A percentile compares a stretch with the other conserved stretches of the same genome.
phyloP scores from a whole-genome alignment of 2,888 invertebrate species.

The Sycophila texana region DNA sequence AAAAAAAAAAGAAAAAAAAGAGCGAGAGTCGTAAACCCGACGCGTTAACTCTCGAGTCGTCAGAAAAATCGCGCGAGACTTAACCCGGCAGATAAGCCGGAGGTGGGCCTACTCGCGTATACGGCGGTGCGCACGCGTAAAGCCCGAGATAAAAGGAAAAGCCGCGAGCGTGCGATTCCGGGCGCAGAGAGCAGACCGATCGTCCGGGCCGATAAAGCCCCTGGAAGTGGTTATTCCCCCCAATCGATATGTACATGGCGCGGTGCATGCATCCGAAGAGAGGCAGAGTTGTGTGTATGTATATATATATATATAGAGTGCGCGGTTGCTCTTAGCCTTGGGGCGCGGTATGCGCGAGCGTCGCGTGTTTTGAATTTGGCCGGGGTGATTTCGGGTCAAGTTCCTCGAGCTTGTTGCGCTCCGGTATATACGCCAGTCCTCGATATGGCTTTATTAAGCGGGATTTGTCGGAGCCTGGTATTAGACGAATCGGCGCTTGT shows the following conservation, averaged over 20 bases:
- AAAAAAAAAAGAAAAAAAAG: slow-evolving; percentile 1
- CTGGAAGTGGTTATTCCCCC: background rate
- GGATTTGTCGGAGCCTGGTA: slow-evolving; percentile 8
- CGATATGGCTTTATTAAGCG: slow-evolving; percentile 18
- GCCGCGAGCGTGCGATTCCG: no score
- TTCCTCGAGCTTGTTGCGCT: slow-evolving; percentile 1
- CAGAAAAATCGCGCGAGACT: background rate
- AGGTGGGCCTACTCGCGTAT: no score
- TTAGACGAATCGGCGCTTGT: background rate
- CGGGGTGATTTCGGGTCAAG: slow-evolving; percentile 28
- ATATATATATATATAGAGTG: no score
- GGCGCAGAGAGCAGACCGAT: background rate
- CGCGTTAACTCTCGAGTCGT: background rate
- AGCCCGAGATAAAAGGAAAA: no score
- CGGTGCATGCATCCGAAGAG: background rate
- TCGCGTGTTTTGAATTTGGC: slow-evolving; percentile 33
- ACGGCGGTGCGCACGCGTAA: no score
- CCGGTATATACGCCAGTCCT: background rate
- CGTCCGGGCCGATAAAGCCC: background rate
- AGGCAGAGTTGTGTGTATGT: no score
- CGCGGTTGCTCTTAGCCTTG: background rate
- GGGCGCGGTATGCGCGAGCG: background rate
- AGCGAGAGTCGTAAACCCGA: background rate
- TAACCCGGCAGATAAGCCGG: background rate
- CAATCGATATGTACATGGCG: background rate